These are phyloP conservation scores for Marisa cornuarietis DNA, from an alignment of 1,140 invertebrate genomes.

Conservation along the genomic window DNA sequence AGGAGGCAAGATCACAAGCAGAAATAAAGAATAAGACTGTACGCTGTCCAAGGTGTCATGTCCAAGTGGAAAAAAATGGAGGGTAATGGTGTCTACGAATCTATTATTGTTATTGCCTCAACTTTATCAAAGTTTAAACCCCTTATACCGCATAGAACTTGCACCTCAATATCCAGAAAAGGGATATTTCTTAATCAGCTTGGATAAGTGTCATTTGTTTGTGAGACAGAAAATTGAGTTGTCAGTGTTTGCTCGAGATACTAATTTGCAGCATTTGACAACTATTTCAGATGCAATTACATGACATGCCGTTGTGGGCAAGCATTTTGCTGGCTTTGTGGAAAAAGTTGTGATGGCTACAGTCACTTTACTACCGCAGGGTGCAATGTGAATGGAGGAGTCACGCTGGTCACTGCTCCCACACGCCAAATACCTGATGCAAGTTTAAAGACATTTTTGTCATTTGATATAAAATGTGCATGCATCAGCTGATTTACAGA, in stretches of 20 bases:
- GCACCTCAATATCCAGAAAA: no score
- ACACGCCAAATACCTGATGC: no score
- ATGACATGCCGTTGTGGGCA: constrained; percentile 43
- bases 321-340: constrained; percentile 45
- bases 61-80: constrained; percentile 39
- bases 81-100: constrained; percentile 26
- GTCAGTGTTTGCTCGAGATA: no score
- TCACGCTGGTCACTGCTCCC: no score
- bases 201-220: no score
- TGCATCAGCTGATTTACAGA: no score
- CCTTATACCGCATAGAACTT: no score
- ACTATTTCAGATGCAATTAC: constrained; percentile 47
- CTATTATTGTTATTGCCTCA: not conserved
- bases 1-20: constrained; percentile 18
- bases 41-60: constrained; percentile 36
- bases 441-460: no score
- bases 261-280: not conserved
- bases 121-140: no score
- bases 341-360: constrained; percentile 37
- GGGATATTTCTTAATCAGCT: no score
- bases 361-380: constrained; percentile 28
- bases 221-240: no score
- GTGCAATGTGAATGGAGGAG: not conserved
- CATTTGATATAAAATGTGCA: no score
- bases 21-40: constrained; percentile 25